Percentiles rank a stretch among this genome's conserved stretches.
phyloP scores from a whole-genome alignment of 2,113 vertebrate species.

The Chloebia gouldiae region DNA sequence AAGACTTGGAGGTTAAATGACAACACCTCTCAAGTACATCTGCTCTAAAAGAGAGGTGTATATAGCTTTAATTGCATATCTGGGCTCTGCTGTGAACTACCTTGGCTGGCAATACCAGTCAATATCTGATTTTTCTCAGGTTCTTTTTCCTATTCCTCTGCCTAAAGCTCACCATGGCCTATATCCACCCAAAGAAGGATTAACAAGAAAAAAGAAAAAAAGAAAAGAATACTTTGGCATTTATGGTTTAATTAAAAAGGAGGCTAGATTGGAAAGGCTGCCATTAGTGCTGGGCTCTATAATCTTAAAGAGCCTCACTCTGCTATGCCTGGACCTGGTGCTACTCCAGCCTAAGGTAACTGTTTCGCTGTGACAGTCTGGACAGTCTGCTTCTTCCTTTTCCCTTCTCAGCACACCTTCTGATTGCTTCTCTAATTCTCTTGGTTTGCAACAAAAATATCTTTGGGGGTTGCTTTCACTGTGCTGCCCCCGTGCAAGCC shows the following conservation, averaged over 20 bases:
- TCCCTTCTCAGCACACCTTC: not conserved
- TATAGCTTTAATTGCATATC: not conserved
- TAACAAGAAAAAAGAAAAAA: not conserved
- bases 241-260: not conserved
- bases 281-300: not conserved
- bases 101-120: not conserved
- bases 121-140: not conserved
- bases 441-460: not conserved
- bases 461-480: not conserved
- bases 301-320: not conserved
- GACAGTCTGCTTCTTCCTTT: not conserved
- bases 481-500: not conserved
- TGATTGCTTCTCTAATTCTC: not conserved
- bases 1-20: not conserved
- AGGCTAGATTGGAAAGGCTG: not conserved
- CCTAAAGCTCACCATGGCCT: not conserved
- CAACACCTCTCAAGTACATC: not conserved
- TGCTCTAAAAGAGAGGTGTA: not conserved
- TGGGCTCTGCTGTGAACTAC: not conserved
- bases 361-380: not conserved
- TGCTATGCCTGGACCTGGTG: not conserved
- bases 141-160: not conserved
- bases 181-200: not conserved
- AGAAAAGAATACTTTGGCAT: accelerated
- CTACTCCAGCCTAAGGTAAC: not conserved